phyloP scores from a whole-genome alignment of 2,797 vertebrate genomes.

The Lagorchestes hirsutus region DNA sequence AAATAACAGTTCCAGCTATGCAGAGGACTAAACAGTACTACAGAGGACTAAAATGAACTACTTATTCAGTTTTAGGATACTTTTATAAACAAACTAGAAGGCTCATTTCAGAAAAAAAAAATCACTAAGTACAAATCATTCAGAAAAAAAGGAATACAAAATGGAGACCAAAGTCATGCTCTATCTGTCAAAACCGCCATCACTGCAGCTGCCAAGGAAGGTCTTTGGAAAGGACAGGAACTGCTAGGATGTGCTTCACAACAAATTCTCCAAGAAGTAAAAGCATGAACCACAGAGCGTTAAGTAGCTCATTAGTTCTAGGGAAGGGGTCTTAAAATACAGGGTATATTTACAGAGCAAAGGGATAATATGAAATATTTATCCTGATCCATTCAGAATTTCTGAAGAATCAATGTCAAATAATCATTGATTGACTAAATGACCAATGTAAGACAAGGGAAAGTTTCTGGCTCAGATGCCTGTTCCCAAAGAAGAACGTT shows the following conservation, averaged over 20 bases:
- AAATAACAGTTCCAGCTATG: not conserved
- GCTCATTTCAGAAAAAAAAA: not conserved
- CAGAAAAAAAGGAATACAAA: not conserved
- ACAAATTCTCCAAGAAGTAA: not conserved
- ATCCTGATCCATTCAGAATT: not conserved
- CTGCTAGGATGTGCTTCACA: not conserved
- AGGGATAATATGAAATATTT: not conserved
- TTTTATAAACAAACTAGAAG: not conserved
- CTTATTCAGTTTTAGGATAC: not conserved
- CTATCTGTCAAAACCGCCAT: not conserved
- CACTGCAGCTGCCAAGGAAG: not conserved
- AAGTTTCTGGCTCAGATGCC: not conserved
- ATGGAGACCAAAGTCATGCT: not conserved
- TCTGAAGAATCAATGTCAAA: not conserved
- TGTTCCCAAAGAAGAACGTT: not conserved
- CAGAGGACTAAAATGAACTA: not conserved
- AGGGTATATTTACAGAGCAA: not conserved
- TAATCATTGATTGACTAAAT: not conserved
- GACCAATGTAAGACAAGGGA: not conserved
- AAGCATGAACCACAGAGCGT: not conserved
- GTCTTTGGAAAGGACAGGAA: not conserved
- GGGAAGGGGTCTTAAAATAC: not conserved
- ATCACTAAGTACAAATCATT: not conserved
- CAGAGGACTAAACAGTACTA: not conserved
- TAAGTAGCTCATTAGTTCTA: not conserved